A percentile compares a stretch with the other conserved stretches of the same genome.
phyloP scores from a whole-genome alignment of 2,888 invertebrate genomes.

The Oligia strigilis region DNA sequence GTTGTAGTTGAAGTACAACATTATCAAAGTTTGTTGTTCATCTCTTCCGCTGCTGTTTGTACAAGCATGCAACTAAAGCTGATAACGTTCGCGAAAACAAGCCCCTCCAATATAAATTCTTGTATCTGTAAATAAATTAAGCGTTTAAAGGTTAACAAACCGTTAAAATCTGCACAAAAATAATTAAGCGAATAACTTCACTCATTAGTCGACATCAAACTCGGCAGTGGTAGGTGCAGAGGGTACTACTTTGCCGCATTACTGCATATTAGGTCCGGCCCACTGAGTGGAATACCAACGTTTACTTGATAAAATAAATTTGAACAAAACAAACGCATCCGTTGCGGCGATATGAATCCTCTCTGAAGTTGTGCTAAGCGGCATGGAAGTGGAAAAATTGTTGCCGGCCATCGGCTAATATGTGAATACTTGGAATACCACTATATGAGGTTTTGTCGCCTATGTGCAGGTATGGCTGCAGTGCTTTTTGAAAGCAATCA shows the following conservation, averaged over 20 bases:
- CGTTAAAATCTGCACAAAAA: conserved; percentile 77
- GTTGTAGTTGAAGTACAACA: conserved; percentile 30
- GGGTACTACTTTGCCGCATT: conserved; percentile 80
- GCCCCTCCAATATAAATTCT: conserved; percentile 50
- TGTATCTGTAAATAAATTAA: conserved; percentile 60
- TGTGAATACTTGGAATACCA: conserved; percentile 86
- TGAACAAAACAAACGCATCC: conserved; percentile 90
- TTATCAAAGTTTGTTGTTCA: conserved; percentile 46
- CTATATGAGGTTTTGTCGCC: conserved; percentile 76
- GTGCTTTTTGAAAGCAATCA: conserved; percentile 26
- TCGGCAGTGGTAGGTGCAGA: conserved; percentile 63
- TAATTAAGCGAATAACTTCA: conserved; percentile 86
- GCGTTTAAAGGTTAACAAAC: conserved; percentile 74
- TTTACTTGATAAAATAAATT: conserved; percentile 91
- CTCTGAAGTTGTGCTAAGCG: conserved; percentile 88
- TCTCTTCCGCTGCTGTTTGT: conserved; percentile 28
- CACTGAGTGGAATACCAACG: conserved; percentile 87
- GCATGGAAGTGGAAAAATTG: conserved; percentile 89
- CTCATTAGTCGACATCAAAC: conserved; percentile 84
- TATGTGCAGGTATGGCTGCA: conserved; percentile 33
- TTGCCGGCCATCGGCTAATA: conserved; percentile 84
- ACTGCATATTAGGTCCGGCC: conserved; percentile 83
- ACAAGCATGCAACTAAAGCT: conserved; percentile 46
- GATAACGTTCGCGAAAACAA: conserved; percentile 36
- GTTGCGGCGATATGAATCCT: conserved; percentile 88